Evolutionary conservation across 1,140 invertebrate genomes (phyloP), one percentile per base, ranked within the genome.

Genomic region (Drosophila bocki): DNA sequence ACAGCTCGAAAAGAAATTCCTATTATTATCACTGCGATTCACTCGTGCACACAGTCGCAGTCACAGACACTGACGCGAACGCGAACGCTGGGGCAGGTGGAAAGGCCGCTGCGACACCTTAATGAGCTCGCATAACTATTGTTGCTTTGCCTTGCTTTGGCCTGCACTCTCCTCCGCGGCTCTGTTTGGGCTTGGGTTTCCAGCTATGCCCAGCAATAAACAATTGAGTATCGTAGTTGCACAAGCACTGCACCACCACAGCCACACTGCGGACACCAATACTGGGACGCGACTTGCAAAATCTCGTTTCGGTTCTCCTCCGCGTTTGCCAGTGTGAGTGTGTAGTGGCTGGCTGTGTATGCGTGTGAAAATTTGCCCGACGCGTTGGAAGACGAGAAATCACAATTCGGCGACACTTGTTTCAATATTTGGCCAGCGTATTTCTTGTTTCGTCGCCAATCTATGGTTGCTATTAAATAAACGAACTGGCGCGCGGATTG

Each of bases 361-460:
- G 61, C 69, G 60, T 82, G 64, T 54, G 60, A 76, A 76, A 76
- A 76, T 70, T 44, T 60, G 58, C 57, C 41, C 47, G 59, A 70
- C 74, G 54, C 53, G 58, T 60, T 42, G 13, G 42, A 53, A 9
- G 53, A 7, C 47, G 47, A 72, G 32, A 82, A 82, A 63, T 80
- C 70, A 65, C 62, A 68, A 82, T 86, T 72, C 44, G 48, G 48
- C 65, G 47, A 70, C 77, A 83, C 80, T 87, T 88, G 72, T 80
- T 75, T 85, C 57, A 86, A 85, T 86, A 85, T 67, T 70, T 59
- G 26, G 57, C 26, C 35, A 69, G 39, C 42, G 53, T 53, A 42
- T 61, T 60, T 47, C 45, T 51, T 42, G 51, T 64, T 77, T 78
- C 60, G 53, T 64, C 47, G 57, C 37, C 60, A 69, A 61, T 72